phyloP scores from a whole-genome alignment of 2,888 invertebrate genomes.

The Cephus spinipes region DNA sequence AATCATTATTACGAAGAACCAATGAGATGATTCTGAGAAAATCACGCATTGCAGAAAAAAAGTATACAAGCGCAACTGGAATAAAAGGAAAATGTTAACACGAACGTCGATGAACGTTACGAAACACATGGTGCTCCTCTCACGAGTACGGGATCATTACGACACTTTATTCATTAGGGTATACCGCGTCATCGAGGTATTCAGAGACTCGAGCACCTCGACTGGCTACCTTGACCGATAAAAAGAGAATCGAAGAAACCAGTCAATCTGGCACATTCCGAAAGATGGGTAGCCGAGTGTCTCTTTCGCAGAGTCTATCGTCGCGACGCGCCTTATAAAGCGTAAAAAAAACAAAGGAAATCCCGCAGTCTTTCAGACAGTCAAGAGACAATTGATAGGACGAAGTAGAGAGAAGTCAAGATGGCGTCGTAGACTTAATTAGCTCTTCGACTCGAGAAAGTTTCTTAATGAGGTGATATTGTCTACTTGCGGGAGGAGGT shows the following conservation, averaged over 20 bases:
- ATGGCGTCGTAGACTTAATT: background rate
- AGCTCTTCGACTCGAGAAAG: background rate
- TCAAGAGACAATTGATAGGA: background rate
- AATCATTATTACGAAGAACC: background rate
- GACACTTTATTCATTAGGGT: slow-evolving; percentile 45
- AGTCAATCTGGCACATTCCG: slow-evolving; percentile 10
- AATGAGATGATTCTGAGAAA: background rate
- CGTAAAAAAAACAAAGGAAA: background rate
- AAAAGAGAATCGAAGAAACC: slow-evolving; percentile 36
- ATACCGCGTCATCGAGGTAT: slow-evolving; percentile 24
- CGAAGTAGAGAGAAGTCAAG: background rate
- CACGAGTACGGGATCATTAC: slow-evolving; percentile 25
- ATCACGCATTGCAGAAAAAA: background rate
- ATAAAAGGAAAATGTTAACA: background rate
- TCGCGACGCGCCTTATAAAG: background rate
- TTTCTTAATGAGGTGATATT: background rate
- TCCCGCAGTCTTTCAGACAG: background rate
- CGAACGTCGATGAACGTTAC: background rate
- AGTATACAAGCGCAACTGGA: background rate
- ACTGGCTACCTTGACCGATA: slow-evolving; percentile 50
- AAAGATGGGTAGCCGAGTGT: background rate
- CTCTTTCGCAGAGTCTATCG: background rate
- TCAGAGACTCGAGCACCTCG: slow-evolving; percentile 2
- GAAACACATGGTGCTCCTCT: background rate
- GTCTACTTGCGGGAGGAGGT: background rate